Percentiles rank a stretch among this genome's conserved stretches.
Evolutionary conservation across 2,113 vertebrate genomes (phyloP).

Genomic region (Prionailurus bengalensis): DNA sequence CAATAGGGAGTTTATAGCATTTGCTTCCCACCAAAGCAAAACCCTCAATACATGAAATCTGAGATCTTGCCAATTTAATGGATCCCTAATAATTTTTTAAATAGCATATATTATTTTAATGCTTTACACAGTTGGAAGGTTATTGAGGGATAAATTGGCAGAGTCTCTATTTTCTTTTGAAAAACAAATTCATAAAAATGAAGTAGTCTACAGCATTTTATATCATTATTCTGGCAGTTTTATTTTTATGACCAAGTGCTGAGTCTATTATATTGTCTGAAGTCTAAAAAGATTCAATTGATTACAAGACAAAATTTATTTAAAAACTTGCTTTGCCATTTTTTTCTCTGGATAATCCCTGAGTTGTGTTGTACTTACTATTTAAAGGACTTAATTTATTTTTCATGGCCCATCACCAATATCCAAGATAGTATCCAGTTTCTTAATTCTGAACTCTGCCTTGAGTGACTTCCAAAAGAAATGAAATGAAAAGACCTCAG

Average conservation of each 20-base stretch:
- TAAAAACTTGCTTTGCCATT: slow-evolving; percentile 29
- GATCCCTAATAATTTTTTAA: slow-evolving; percentile 70
- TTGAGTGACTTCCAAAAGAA: slow-evolving; percentile 74
- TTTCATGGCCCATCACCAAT: slow-evolving; percentile 74
- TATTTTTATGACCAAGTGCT: slow-evolving; percentile 62
- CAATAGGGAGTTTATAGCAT: slow-evolving; percentile 28
- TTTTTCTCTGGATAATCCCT: slow-evolving; percentile 30
- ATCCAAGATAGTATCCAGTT: slow-evolving; percentile 59
- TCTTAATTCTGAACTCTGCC: slow-evolving; percentile 64
- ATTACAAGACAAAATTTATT: slow-evolving; percentile 62
- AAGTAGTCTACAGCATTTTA: slow-evolving; percentile 53
- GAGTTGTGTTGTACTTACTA: slow-evolving; percentile 25
- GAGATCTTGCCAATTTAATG: slow-evolving; percentile 60
- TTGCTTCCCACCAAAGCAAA: slow-evolving; percentile 61
- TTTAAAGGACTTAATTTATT: slow-evolving; percentile 72
- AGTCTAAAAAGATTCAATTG: slow-evolving; percentile 34
- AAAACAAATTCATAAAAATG: slow-evolving; percentile 54
- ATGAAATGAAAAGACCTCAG: slow-evolving; percentile 60
- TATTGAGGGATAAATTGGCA: slow-evolving; percentile 59
- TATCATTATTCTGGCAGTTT: slow-evolving; percentile 51
- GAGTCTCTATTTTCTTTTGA: slow-evolving; percentile 64
- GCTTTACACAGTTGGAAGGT: slow-evolving; percentile 59
- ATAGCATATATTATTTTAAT: slow-evolving; percentile 69
- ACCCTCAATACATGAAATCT: slow-evolving; percentile 39
- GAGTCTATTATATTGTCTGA: slow-evolving; percentile 36